A percentile compares a stretch with the other conserved stretches of the same genome.
These are phyloP conservation scores for Puma concolor DNA, from an alignment of 2,113 vertebrate species.

Conservation along the genomic window DNA sequence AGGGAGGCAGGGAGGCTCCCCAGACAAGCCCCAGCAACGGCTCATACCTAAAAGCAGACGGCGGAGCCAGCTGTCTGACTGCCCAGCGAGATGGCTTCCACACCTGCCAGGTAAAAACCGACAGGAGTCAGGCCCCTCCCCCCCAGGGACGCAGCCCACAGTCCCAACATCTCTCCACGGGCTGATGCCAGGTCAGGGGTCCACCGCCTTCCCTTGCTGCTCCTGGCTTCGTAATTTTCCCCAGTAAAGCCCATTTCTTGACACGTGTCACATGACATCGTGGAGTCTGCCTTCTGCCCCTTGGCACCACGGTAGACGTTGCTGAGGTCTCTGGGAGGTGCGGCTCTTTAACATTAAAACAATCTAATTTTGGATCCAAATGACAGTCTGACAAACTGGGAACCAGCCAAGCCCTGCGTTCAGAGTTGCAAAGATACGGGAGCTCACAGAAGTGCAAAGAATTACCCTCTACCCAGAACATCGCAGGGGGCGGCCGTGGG, in stretches of 20 bases:
- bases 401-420: background rate
- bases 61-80: background rate
- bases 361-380: background rate
- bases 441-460: background rate
- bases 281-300: background rate
- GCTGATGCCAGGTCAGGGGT: no score
- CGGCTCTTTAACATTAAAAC: background rate
- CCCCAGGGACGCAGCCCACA: rapidly evolving
- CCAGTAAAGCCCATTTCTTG: background rate
- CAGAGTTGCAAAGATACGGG: background rate
- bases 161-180: background rate
- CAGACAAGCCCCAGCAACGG: background rate
- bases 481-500: rapidly evolving
- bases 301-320: rapidly evolving
- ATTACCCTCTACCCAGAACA: no score
- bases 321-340: rapidly evolving
- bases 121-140: background rate
- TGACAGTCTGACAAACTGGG: background rate
- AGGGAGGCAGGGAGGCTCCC: background rate
- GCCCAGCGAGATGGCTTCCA: background rate
- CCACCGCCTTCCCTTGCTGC: background rate
- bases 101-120: background rate
- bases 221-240: no score
- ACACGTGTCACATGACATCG: rapidly evolving
- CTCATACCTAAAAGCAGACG: background rate